phyloP scores from a whole-genome alignment of 2,888 invertebrate genomes.

The Drosophila quinaria region DNA sequence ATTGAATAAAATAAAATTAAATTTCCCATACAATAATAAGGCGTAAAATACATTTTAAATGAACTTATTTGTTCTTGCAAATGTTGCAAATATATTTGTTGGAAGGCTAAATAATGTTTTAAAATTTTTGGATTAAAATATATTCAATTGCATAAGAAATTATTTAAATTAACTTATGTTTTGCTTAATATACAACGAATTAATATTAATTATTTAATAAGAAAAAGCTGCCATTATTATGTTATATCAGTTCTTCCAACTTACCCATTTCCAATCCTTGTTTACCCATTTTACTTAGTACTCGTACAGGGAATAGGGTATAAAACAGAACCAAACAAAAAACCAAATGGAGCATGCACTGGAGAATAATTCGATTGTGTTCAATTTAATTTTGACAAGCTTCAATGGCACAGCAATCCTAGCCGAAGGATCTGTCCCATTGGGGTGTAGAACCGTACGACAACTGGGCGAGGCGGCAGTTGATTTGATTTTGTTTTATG shows the following conservation, averaged over 20 bases:
- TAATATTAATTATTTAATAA: no score
- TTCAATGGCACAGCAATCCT: slow-evolving; percentile 77
- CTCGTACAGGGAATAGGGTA: slow-evolving; percentile 31
- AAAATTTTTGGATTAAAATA: no score
- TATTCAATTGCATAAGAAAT: no score
- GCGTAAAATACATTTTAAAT: no score
- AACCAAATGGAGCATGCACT: slow-evolving; percentile 78
- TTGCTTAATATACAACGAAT: no score
- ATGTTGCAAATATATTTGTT: no score
- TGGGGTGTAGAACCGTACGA: slow-evolving; percentile 28
- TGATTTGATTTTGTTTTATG: slow-evolving; percentile 80
- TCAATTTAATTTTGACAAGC: slow-evolving; percentile 86
- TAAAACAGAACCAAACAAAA: slow-evolving; percentile 41
- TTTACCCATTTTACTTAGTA: neutral
- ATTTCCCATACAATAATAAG: no score
- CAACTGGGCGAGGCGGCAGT: slow-evolving; percentile 67
- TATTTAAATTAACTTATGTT: no score
- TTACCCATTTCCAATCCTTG: neutral
- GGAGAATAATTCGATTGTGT: slow-evolving; percentile 85
- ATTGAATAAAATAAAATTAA: no score
- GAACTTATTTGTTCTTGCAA: no score
- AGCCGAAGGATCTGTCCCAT: slow-evolving; percentile 50
- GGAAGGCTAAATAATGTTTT: no score
- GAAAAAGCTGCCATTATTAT: no score
- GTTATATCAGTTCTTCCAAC: neutral